Percentiles rank a stretch among this genome's conserved stretches.
Conservation (phyloP, 2,113 vertebrate species). For the Gorilla gorilla region DNA sequence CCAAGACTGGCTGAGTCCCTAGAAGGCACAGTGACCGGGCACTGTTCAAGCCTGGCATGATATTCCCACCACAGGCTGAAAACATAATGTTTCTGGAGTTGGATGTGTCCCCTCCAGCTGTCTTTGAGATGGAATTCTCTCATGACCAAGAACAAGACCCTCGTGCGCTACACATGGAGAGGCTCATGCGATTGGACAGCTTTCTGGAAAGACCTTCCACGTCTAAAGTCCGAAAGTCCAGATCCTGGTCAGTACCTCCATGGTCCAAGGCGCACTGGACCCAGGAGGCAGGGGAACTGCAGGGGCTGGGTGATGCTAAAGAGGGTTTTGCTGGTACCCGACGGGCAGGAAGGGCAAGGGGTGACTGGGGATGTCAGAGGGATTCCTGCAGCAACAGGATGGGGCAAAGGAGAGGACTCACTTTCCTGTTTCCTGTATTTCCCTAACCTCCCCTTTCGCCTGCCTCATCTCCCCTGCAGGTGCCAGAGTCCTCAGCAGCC, state of each 20-base stretch:
- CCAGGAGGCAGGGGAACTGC: accelerated
- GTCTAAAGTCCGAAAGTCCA: slow-evolving; percentile 91
- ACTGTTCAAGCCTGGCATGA: not conserved
- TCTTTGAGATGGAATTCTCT: slow-evolving; percentile 89
- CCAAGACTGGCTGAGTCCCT: not conserved
- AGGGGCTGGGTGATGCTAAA: not conserved
- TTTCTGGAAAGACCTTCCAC: slow-evolving; percentile 87
- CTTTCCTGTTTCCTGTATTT: not conserved
- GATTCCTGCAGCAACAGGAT: not conserved
- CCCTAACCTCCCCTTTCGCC: not conserved
- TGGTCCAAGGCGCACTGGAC: not conserved
- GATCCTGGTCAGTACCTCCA: slow-evolving; percentile 90
- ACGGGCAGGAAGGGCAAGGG: not conserved
- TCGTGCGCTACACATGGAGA: slow-evolving; percentile 84
- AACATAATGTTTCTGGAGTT: slow-evolving; percentile 98
- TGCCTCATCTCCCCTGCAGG: slow-evolving; percentile 81
- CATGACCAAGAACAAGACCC: slow-evolving; percentile 86
- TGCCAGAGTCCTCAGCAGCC: slow-evolving; percentile 90
- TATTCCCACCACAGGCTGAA: slow-evolving; percentile 88
- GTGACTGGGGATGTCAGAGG: no score
- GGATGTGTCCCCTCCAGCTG: slow-evolving; percentile 92
- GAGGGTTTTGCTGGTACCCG: not conserved
- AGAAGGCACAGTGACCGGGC: not conserved
- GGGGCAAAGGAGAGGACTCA: not conserved
- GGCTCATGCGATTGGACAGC: slow-evolving; percentile 88